These are phyloP conservation scores for Furcifer pardalis DNA, from an alignment of 2,797 vertebrate species.

Conservation along the genomic window DNA sequence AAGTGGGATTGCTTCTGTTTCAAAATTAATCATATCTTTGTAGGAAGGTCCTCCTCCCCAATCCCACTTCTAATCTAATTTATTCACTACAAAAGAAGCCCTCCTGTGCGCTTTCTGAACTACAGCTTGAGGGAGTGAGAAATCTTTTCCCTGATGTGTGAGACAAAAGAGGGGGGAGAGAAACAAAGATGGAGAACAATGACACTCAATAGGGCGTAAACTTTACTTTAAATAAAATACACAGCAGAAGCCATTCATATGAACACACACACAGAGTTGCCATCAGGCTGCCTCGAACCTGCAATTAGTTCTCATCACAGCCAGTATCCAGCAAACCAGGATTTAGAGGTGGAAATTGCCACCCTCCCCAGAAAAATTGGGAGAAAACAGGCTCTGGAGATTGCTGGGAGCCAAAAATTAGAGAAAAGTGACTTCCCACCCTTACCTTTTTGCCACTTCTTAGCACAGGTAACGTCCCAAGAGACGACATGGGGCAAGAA, in stretches of 20 bases:
- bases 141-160: not conserved
- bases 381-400: not conserved
- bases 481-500: not conserved
- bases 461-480: conserved; percentile 18
- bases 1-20: too few relatives aligned
- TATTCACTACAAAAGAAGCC: too few relatives aligned
- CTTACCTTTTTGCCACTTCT: not conserved
- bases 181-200: not conserved
- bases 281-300: conserved; percentile 35
- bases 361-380: not conserved
- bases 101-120: not conserved
- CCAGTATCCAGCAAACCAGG: not conserved
- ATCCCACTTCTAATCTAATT: too few relatives aligned
- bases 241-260: conserved; percentile 37
- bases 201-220: conserved; percentile 1
- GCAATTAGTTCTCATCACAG: conserved; percentile 30
- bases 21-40: too few relatives aligned
- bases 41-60: not conserved
- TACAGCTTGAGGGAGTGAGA: not conserved
- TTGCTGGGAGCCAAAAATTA: not conserved
- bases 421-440: not conserved
- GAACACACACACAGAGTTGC: not conserved
- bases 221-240: conserved; percentile 51
- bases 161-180: not conserved
- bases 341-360: not conserved